Base-by-base conservation (phyloP, 2,888 invertebrate species). In the Cetonia aurata region DNA sequence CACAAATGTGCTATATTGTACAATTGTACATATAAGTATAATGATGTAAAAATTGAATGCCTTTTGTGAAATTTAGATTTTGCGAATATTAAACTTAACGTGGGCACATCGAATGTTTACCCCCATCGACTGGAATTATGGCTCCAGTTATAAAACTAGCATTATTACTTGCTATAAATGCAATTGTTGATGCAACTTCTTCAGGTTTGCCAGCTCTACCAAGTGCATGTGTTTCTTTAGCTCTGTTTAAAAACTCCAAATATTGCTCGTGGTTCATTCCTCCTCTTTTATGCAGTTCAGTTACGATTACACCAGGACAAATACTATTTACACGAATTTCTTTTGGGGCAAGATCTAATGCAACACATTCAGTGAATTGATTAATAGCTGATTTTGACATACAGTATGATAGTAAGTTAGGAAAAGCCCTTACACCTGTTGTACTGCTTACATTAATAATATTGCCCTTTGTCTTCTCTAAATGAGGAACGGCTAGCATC, bases 361-460 rank as follows among this genome's bases (percentile, higher is more conserved):
- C 92, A 6, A 88, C 84, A 80, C 92, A 90, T 69, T 89, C 85
- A 0, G 93, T 92, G 73, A 94, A 88, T 77, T 93, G 92, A 81
- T 93, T 93, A 12, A 93, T 77, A 3, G 90, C 92, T 42, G 92
- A 86, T 83, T 94, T 94, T 15, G 91, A 91, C 86, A 92, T 89
- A 70, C 86, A 85, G 79, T 93, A 94, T 0, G 91, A 88, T 56
- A 92, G 79, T 12, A 91, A 87, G 42, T 88, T 87, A 12, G 91
- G 86, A 78, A 92, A 92, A 79, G 92, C 86, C 79, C 91, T 83
- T 31, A 89, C 78, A 12, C 92, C 92, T 75, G 87, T 71, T 4
- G 93, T 89, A 79, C 92, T 92, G 52, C 93, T 93, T 0, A 93
- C 89, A 80, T 94, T 94, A 1, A 94, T 90, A 74, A 92, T 88